Conservation (phyloP, 1,140 invertebrate species). For the Kradibia gibbosae region DNA sequence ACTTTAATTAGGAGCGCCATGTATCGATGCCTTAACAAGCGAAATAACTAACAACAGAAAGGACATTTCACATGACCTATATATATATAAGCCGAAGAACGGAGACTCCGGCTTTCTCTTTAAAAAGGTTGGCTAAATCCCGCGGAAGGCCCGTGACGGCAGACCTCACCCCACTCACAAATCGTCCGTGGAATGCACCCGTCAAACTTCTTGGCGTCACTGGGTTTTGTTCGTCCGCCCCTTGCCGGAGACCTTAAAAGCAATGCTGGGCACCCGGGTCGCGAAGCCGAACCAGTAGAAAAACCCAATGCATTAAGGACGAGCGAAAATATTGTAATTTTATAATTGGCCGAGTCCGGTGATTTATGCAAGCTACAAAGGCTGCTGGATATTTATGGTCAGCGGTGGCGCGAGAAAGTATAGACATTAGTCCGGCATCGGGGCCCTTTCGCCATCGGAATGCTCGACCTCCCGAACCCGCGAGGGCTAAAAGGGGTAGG, state of each 20-base stretch:
- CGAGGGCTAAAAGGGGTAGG: too few relatives aligned
- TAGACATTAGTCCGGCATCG: background rate
- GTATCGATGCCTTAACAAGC: too few relatives aligned
- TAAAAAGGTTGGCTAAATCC: too few relatives aligned
- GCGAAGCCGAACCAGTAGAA: too few relatives aligned
- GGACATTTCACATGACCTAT: too few relatives aligned
- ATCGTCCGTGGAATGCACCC: too few relatives aligned
- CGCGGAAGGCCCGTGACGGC: background rate
- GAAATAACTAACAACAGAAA: background rate
- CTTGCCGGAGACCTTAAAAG: too few relatives aligned
- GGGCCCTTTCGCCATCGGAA: background rate
- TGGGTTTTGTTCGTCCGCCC: background rate
- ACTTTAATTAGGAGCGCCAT: too few relatives aligned
- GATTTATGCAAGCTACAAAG: slow-evolving; percentile 64
- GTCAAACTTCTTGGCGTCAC: background rate
- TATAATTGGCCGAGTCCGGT: slow-evolving; percentile 65
- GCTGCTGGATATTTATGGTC: slow-evolving; percentile 63
- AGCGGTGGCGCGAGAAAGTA: background rate
- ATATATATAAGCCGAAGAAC: too few relatives aligned
- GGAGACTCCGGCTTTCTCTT: background rate
- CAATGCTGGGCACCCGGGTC: too few relatives aligned
- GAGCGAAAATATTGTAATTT: slow-evolving; percentile 68
- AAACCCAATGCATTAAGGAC: slow-evolving; percentile 23
- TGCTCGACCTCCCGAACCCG: background rate
- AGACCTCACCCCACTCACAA: too few relatives aligned